Conservation (phyloP, 1,140 invertebrate species). For the Trachymyrmex cornetzi region DNA sequence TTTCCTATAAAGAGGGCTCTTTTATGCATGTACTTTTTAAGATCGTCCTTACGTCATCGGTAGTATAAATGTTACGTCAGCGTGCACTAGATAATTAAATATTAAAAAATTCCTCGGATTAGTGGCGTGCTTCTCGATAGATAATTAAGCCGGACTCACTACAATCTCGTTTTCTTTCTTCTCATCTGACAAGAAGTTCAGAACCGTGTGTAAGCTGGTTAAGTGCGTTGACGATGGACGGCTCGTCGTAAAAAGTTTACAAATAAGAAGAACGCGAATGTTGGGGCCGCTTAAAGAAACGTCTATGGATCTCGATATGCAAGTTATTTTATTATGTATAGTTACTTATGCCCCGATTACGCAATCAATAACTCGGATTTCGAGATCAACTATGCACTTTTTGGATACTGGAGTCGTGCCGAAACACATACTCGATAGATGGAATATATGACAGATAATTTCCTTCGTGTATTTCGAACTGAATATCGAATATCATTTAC, state of each 20-base stretch:
- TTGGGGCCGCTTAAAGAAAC: slow-evolving; percentile 49
- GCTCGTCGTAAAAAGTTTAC: slow-evolving; percentile 9
- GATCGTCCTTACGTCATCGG: slow-evolving; percentile 42
- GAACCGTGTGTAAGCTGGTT: neutral
- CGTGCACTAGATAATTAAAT: slow-evolving; percentile 51
- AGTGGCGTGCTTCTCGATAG: slow-evolving; percentile 18
- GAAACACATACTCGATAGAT: neutral
- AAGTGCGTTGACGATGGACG: slow-evolving; percentile 19
- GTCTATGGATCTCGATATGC: slow-evolving; percentile 53
- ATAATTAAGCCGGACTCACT: slow-evolving; percentile 10
- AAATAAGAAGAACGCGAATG: slow-evolving; percentile 18
- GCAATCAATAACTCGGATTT: slow-evolving; percentile 62
- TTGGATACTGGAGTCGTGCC: neutral
- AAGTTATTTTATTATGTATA: slow-evolving; percentile 52
- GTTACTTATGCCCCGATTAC: slow-evolving; percentile 65
- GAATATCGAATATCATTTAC: slow-evolving; percentile 1
- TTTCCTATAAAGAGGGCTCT: slow-evolving; percentile 1
- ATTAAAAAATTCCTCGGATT: slow-evolving; percentile 61
- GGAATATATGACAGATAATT: neutral
- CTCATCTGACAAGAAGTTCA: neutral
- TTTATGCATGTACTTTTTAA: slow-evolving; percentile 32
- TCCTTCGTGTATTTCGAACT: neutral
- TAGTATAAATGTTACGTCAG: slow-evolving; percentile 35
- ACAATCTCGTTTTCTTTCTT: slow-evolving; percentile 23
- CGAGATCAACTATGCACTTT: slow-evolving; percentile 44